Conservation (phyloP, 2,113 vertebrate genomes). For the Tichodroma muraria region DNA sequence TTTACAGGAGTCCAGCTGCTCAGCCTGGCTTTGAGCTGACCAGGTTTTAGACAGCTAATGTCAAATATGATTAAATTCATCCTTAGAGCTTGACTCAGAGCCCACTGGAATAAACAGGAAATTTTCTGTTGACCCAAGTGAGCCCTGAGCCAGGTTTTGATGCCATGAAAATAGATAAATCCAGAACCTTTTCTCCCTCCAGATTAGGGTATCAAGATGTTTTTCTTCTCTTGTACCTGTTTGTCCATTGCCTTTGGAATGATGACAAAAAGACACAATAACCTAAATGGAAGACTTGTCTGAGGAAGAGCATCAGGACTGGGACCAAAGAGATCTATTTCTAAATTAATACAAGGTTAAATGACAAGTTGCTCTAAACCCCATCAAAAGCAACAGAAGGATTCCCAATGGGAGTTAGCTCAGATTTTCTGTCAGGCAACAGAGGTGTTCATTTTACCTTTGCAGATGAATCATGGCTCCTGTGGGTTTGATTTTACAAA, state of each 20-base stretch:
- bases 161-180: background rate
- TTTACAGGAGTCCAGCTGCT: background rate
- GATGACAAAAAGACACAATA: background rate
- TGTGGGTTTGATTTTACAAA: slow-evolving; percentile 60
- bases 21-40: background rate
- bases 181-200: background rate
- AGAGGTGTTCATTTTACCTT: slow-evolving; percentile 50
- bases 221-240: background rate
- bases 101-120: background rate
- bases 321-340: background rate
- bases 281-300: background rate
- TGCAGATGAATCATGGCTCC: slow-evolving; percentile 60
- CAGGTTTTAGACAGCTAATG: background rate
- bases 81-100: background rate
- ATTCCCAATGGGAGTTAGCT: background rate
- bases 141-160: background rate
- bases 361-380: background rate
- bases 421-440: background rate
- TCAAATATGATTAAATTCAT: slow-evolving; percentile 17
- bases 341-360: background rate
- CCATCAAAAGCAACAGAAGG: background rate
- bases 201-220: background rate
- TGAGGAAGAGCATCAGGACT: background rate
- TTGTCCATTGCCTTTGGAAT: background rate
- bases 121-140: background rate